Base-by-base conservation (phyloP, 2,113 vertebrate species). In the Carassius gibelio region DNA sequence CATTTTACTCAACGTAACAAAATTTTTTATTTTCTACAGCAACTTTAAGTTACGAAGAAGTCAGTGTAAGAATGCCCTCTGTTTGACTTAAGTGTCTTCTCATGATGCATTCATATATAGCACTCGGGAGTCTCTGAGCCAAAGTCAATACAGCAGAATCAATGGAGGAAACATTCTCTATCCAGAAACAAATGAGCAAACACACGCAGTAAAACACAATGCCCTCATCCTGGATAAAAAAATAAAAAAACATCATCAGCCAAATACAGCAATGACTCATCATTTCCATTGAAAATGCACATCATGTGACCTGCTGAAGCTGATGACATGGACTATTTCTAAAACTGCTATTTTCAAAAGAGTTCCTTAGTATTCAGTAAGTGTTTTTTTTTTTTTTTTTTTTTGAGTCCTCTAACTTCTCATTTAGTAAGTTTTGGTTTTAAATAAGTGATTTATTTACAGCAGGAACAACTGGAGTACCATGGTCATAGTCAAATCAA, bases 71-170 rank as follows among this genome's bases (percentile, higher is more conserved):
- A 36, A 61, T 42, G 36, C 34, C 57, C 36, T 42, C 17, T 6
- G 34, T 79, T 62, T 0, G 5, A 59, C 75, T 77, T 57, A 10
- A 80, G 6, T 64, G 45, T 15, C 7, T 64, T 80, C 21, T 48
- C n/a, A 80, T 80, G 36, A 80, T 21, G 21, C n/a, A 17, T 59
- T 57, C 30, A 21, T 77, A 50, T 36, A 19, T 55, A 52, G 57
- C 81, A 69, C 74, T 52, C 59, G 71, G 17, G 75, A 83, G 76
- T 75, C 82, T 80, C 62, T 82, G 80, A 77, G 71, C 69, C 81
- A 76, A 82, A 64, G 90, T 91, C 91, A 84, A 86, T 90, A 57
- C 3, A 42, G 1, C 15, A 55, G 68, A 78, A 90, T 81, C 69
- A 83, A 87, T 82, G 57, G 84, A 79, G 36, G 78, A 81, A 87